phyloP scores from a whole-genome alignment of 2,888 invertebrate genomes.

The Latheticus oryzae region DNA sequence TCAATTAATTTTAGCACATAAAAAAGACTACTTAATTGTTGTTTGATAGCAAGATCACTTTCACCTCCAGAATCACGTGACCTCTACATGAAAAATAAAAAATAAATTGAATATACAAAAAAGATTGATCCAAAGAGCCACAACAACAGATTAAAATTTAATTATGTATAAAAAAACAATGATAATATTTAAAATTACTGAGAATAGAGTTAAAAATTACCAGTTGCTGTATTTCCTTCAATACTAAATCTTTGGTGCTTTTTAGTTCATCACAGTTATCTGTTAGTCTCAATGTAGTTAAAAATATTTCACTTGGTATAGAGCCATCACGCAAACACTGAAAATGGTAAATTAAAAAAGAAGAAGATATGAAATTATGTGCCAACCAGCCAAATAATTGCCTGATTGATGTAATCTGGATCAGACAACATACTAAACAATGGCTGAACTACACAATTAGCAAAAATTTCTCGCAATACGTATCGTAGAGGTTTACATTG shows the following conservation, averaged over 20 bases:
- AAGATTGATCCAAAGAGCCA: background rate
- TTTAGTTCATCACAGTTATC: slow-evolving; percentile 85
- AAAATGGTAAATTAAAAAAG: slow-evolving; percentile 36
- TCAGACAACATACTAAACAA: slow-evolving; percentile 83
- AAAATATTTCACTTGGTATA: slow-evolving; percentile 85
- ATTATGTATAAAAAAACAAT: too few relatives aligned
- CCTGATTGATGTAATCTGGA: slow-evolving; percentile 92
- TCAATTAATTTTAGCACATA: slow-evolving; percentile 85
- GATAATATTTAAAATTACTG: too few relatives aligned
- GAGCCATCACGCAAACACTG: slow-evolving; percentile 82
- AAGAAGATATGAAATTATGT: slow-evolving; percentile 2
- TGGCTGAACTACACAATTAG: slow-evolving; percentile 62
- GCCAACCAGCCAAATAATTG: slow-evolving; percentile 88
- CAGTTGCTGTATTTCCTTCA: slow-evolving; percentile 82
- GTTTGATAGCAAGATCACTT: slow-evolving; percentile 84
- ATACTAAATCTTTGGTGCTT: slow-evolving; percentile 82
- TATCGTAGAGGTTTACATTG: slow-evolving; percentile 83
- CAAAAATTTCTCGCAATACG: slow-evolving; percentile 74
- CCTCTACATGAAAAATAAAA: slow-evolving; percentile 65
- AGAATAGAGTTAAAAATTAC: slow-evolving; percentile 62
- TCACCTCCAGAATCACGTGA: slow-evolving; percentile 89
- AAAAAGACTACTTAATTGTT: slow-evolving; percentile 85
- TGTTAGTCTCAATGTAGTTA: slow-evolving; percentile 83
- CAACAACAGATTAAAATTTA: background rate
- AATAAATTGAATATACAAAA: slow-evolving; percentile 1